Evolutionary conservation across 2,113 vertebrate genomes (phyloP).

Genomic region (Burhinus oedicnemus): DNA sequence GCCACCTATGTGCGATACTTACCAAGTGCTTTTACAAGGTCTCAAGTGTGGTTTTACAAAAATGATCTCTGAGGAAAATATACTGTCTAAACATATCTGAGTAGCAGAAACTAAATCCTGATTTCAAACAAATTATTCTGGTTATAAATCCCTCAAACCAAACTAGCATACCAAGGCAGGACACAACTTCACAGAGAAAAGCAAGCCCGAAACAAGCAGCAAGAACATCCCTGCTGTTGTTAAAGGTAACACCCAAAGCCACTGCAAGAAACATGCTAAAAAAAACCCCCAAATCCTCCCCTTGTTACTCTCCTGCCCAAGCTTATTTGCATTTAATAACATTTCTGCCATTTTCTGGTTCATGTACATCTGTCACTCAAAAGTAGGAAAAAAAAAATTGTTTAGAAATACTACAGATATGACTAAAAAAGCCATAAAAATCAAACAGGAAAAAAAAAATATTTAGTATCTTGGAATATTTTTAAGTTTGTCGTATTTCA

Average conservation of each 20-base stretch:
- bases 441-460: not conserved
- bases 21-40: not conserved
- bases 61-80: not conserved
- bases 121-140: not conserved
- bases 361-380: not conserved
- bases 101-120: not conserved
- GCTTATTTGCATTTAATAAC: not conserved
- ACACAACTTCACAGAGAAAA: not conserved
- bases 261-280: not conserved
- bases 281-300: not conserved
- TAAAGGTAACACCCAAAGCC: not conserved
- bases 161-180: not conserved
- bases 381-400: not conserved
- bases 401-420: not conserved
- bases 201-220: not conserved
- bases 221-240: not conserved
- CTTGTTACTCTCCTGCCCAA: not conserved
- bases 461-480: not conserved
- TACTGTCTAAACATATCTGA: not conserved
- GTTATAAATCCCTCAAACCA: not conserved
- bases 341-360: not conserved
- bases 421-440: not conserved
- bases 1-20: constrained; percentile 1
- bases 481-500: not conserved
- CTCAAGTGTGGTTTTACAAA: not conserved